These are phyloP conservation scores for Cylindroiulus punctatus DNA, from an alignment of 2,888 invertebrate genomes.

Conservation along the genomic window DNA sequence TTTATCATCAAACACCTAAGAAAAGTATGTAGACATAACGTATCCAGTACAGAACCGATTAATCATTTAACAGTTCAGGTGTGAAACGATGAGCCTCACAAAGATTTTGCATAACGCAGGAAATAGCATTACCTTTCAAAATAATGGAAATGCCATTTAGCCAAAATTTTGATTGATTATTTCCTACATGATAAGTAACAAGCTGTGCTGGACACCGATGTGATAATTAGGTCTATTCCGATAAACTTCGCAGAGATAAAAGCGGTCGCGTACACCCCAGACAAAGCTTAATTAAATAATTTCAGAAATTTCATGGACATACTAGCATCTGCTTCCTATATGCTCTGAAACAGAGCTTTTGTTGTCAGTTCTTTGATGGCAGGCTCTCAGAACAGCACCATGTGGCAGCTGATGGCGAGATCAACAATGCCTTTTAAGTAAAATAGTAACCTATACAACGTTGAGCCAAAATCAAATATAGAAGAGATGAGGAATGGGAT, in stretches of 20 bases:
- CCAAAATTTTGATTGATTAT: constrained; percentile 19
- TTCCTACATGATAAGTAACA: constrained; percentile 43
- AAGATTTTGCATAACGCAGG: background rate
- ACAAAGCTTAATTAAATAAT: constrained; percentile 23
- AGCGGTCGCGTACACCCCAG: background rate
- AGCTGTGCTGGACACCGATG: constrained; percentile 40
- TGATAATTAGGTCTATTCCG: constrained; percentile 32
- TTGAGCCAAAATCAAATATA: background rate
- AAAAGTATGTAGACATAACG: no score
- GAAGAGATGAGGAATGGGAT: background rate
- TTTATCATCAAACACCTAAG: no score
- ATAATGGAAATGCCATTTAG: background rate
- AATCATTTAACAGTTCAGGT: no score
- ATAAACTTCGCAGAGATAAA: background rate
- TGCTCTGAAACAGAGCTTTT: background rate
- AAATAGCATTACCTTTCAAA: background rate
- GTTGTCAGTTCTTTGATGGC: background rate
- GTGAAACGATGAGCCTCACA: background rate
- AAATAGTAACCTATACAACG: background rate
- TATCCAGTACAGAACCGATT: no score
- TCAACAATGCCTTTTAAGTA: background rate
- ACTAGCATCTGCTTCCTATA: background rate
- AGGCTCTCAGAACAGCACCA: background rate
- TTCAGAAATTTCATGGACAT: background rate
- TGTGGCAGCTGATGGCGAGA: constrained; percentile 9